These are phyloP conservation scores for Chiloscyllium punctatum DNA, from an alignment of 2,797 vertebrate genomes.

Conservation along the genomic window DNA sequence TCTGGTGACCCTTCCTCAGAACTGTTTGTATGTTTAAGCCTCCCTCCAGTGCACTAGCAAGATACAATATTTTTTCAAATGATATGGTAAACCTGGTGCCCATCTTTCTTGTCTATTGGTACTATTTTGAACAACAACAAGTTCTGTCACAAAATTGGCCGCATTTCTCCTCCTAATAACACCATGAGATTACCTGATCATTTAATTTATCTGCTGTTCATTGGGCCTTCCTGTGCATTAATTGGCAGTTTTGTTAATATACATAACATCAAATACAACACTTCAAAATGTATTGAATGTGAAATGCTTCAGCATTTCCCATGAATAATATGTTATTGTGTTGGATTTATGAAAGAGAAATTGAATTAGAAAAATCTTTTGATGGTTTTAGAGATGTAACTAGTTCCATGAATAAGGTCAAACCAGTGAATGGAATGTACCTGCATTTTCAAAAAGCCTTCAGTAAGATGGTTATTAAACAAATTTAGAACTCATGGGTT, in stretches of 20 bases:
- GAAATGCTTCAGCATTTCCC: background rate
- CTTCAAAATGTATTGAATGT: background rate
- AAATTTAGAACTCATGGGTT: background rate
- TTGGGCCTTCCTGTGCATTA: background rate
- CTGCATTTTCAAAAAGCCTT: background rate
- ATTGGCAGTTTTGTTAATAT: background rate
- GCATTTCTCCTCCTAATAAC: background rate
- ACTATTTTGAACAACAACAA: background rate
- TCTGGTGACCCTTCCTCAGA: too few relatives aligned
- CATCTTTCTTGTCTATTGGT: too few relatives aligned
- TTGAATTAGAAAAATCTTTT: background rate
- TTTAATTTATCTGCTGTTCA: background rate
- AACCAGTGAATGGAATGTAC: background rate
- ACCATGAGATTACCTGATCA: background rate
- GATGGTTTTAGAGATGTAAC: background rate
- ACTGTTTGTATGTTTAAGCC: too few relatives aligned
- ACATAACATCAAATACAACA: background rate
- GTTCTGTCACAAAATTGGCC: background rate
- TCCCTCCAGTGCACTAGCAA: background rate
- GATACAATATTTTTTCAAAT: background rate
- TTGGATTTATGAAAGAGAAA: background rate
- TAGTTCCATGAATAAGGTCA: background rate
- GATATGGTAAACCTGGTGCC: background rate
- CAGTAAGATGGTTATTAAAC: background rate
- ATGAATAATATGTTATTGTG: background rate